These are phyloP conservation scores for Carposina sasakii DNA, from an alignment of 1,140 invertebrate genomes.

Conservation along the genomic window DNA sequence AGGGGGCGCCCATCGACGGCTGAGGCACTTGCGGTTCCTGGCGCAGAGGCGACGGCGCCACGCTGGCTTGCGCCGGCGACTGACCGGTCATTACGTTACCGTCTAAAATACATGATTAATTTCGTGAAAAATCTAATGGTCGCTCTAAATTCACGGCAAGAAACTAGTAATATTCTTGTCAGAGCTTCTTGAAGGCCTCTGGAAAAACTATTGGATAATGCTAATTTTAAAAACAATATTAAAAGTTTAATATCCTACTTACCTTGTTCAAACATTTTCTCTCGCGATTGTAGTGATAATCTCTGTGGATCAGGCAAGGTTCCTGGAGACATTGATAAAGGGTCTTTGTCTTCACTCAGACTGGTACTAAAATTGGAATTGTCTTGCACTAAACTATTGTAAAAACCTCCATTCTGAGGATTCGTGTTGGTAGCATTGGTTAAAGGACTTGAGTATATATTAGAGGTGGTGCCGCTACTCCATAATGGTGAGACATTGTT, in stretches of 20 bases:
- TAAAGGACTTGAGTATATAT: conserved; percentile 50
- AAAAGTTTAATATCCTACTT: conserved; percentile 11
- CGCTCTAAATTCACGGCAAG: no score
- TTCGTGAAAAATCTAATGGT: no score
- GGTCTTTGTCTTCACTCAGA: conserved; percentile 71
- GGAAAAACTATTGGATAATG: no score
- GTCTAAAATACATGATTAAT: conserved; percentile 39
- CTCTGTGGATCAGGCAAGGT: conserved; percentile 72
- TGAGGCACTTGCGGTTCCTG: conserved; percentile 67
- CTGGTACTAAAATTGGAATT: conserved; percentile 53
- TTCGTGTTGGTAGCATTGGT: conserved; percentile 59
- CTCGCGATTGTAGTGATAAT: conserved; percentile 45
- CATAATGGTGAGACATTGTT: conserved; percentile 72
- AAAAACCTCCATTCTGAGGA: conserved; percentile 72
- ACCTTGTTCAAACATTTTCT: conserved; percentile 63
- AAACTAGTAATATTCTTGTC: no score
- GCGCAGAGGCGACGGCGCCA: conserved; percentile 68
- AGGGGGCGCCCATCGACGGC: conserved; percentile 69
- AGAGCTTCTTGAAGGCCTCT: no score
- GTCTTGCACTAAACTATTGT: conserved; percentile 57
- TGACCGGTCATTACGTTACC: conserved; percentile 67
- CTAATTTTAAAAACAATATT: no score
- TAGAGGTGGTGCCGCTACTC: conserved; percentile 66
- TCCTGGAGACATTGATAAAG: conserved; percentile 68
- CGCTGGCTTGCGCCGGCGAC: conserved; percentile 74